Percentiles rank a stretch among this genome's conserved stretches.
Conservation (phyloP, 2,888 invertebrate species). For the Calameuta idolon region DNA sequence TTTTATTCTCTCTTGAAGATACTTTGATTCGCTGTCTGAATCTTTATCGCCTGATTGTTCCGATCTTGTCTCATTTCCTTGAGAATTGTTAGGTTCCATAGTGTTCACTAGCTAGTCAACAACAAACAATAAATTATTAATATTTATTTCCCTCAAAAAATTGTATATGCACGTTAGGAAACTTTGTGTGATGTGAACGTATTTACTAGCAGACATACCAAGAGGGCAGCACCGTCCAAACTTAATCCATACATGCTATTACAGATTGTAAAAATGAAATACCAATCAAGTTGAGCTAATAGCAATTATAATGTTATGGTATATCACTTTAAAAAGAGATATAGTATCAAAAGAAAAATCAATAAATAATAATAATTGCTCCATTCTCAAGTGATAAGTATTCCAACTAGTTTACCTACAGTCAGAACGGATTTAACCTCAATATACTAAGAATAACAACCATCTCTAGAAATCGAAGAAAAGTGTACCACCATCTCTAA, state of each 20-base stretch:
- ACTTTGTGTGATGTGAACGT: neutral
- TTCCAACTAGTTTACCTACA: neutral
- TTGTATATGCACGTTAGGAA: neutral
- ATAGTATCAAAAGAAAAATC: neutral
- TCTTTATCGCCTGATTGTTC: neutral
- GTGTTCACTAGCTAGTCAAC: neutral
- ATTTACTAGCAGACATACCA: neutral
- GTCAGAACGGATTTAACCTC: neutral
- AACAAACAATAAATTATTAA: neutral
- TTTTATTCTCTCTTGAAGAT: constrained; percentile 50
- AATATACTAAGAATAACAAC: neutral
- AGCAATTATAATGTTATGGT: neutral
- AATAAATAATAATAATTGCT: neutral
- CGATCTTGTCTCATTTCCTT: neutral
- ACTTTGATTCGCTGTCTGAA: constrained; percentile 11
- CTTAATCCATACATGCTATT: neutral
- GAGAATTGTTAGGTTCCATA: neutral
- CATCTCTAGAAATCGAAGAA: neutral
- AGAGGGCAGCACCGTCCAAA: neutral
- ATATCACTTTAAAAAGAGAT: neutral
- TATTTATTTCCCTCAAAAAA: neutral
- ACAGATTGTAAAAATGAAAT: neutral
- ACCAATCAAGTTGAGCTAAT: neutral
- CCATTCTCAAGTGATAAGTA: neutral
- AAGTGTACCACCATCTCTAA: neutral